A percentile compares a stretch with the other conserved stretches of the same genome.
Conservation (phyloP, 1,140 invertebrate genomes). For the Antheraea pernyi region DNA sequence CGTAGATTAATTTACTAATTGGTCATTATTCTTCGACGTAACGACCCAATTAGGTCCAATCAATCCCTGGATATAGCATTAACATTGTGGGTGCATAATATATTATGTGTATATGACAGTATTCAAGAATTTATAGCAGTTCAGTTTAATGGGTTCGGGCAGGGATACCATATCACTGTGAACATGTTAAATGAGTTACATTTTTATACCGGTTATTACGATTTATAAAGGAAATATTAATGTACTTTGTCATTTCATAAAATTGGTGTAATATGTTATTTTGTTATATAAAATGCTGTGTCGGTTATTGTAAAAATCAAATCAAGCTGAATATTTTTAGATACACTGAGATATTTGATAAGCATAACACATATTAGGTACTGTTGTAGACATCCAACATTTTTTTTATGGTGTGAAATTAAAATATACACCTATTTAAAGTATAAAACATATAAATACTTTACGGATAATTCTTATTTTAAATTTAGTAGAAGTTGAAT, state of each 20-base stretch:
- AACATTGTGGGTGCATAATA: conserved; percentile 54
- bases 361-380: no score
- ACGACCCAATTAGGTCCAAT: conserved; percentile 73
- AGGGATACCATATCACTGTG: conserved; percentile 25
- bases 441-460: no score
- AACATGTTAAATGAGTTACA: conserved; percentile 47
- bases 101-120: conserved; percentile 64
- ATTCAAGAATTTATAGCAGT: conserved; percentile 44
- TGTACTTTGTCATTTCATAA: conserved; percentile 22
- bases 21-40: conserved; percentile 70
- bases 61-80: conserved; percentile 65
- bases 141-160: conserved; percentile 32
- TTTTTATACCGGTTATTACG: conserved; percentile 41
- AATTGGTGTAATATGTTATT: conserved; percentile 10
- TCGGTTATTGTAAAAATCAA: neutral
- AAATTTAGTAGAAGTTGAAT: no score
- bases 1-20: conserved; percentile 71
- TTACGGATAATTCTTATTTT: no score
- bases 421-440: no score
- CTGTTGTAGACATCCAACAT: no score
- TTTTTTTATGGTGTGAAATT: no score
- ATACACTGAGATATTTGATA: no score
- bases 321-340: no score
- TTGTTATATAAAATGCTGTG: neutral
- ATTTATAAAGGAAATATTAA: conserved; percentile 38